These are phyloP conservation scores for Drosophila sproati DNA, from an alignment of 1,140 invertebrate genomes.

Conservation along the genomic window DNA sequence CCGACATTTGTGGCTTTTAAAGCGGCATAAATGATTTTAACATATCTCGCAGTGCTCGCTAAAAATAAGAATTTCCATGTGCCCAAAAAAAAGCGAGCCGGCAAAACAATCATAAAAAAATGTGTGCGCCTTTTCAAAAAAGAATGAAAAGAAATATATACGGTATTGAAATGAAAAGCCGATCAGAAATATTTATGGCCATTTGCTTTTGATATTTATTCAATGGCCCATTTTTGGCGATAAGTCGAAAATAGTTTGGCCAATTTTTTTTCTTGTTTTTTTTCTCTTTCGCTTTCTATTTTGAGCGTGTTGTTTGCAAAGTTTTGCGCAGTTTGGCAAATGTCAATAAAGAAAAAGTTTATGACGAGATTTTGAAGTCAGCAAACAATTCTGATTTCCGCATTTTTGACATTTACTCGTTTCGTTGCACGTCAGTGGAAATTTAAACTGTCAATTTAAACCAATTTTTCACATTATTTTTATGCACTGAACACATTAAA, in stretches of 20 bases:
- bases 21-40: slow-evolving; percentile 77
- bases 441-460: slow-evolving; percentile 39
- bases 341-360: slow-evolving; percentile 34
- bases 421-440: slow-evolving; percentile 17
- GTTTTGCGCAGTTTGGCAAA: slow-evolving; percentile 20
- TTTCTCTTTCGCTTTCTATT: slow-evolving; percentile 9
- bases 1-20: slow-evolving; percentile 73
- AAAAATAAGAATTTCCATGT: slow-evolving; percentile 70
- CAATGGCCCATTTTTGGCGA: slow-evolving; percentile 79
- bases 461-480: slow-evolving; percentile 26
- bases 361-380: slow-evolving; percentile 7
- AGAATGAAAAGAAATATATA: slow-evolving; percentile 45
- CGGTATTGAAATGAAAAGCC: slow-evolving; percentile 48
- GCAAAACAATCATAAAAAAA: slow-evolving; percentile 28
- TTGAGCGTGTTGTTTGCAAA: slow-evolving; percentile 4
- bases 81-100: slow-evolving; percentile 32
- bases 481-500: not conserved
- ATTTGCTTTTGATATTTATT: slow-evolving; percentile 80
- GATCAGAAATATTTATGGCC: slow-evolving; percentile 75
- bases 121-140: slow-evolving; percentile 27
- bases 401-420: slow-evolving; percentile 7
- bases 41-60: slow-evolving; percentile 35
- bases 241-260: slow-evolving; percentile 74
- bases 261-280: slow-evolving; percentile 34
- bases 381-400: slow-evolving; percentile 28